Evolutionary conservation across 2,113 vertebrate species (phyloP).

Genomic region (Cricetomys ansorgei): DNA sequence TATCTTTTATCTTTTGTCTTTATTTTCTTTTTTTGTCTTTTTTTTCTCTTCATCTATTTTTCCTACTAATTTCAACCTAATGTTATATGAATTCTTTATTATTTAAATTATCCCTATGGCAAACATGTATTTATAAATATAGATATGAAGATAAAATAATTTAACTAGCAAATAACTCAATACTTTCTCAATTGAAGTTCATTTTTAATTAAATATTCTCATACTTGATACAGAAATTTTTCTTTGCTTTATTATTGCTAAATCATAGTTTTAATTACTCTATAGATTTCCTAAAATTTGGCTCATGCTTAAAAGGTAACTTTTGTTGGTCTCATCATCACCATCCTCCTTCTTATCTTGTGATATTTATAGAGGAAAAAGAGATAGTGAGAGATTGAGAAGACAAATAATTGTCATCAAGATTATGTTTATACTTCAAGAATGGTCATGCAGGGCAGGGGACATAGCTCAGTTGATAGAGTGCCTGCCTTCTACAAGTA

Average conservation of each 20-base stretch:
- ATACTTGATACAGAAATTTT: conserved; percentile 8
- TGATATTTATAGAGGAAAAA: background rate
- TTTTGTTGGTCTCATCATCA: background rate
- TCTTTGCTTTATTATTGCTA: background rate
- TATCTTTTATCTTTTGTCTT: background rate
- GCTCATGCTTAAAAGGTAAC: background rate
- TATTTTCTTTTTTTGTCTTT: background rate
- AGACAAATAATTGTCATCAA: background rate
- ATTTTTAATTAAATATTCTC: conserved; percentile 20
- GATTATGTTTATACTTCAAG: background rate
- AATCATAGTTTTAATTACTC: conserved; percentile 13
- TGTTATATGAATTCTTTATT: background rate
- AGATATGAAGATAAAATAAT: background rate
- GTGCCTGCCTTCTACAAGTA: background rate
- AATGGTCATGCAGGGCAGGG: background rate
- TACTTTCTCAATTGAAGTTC: conserved; percentile 20
- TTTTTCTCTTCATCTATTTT: background rate
- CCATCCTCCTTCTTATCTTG: background rate
- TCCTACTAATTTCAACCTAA: background rate
- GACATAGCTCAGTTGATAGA: too few relatives aligned
- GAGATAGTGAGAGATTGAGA: background rate
- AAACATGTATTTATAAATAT: conserved; percentile 23
- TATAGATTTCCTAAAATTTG: background rate
- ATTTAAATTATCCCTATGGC: conserved; percentile 23
- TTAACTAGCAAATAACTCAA: conserved; percentile 24